These are phyloP conservation scores for Mythimna pallens DNA, from an alignment of 2,888 invertebrate genomes.

Conservation along the genomic window DNA sequence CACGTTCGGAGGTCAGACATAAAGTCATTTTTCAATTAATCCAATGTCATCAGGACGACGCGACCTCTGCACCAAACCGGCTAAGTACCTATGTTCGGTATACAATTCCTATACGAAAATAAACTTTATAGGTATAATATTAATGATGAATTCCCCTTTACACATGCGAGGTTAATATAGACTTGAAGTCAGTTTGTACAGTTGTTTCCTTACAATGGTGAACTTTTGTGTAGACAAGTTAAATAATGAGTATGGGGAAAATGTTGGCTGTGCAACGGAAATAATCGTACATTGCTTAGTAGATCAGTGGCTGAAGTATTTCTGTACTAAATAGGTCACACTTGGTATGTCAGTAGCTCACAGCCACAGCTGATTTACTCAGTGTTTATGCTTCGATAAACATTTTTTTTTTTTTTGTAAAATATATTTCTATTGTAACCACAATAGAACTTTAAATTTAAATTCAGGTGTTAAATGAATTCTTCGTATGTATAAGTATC, in stretches of 20 bases:
- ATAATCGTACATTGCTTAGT: conserved; percentile 21
- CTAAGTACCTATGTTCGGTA: conserved; percentile 70
- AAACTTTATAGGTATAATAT: conserved; percentile 67
- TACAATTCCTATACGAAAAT: conserved; percentile 67
- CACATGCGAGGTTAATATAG: conserved; percentile 64
- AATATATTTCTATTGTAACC: conserved; percentile 45
- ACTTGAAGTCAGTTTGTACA: conserved; percentile 79
- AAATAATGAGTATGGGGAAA: conserved; percentile 32
- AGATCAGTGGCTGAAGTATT: conserved; percentile 59
- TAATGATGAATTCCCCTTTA: conserved; percentile 70
- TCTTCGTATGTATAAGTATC: conserved; percentile 7
- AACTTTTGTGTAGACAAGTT: conserved; percentile 64
- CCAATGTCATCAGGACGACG: conserved; percentile 86
- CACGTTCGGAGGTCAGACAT: conserved; percentile 82
- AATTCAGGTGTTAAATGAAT: conserved; percentile 50
- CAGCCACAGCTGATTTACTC: conserved; percentile 73
- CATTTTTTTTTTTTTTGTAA: conserved; percentile 44
- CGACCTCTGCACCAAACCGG: conserved; percentile 79
- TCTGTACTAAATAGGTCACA: conserved; percentile 71
- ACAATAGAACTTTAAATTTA: conserved; percentile 6
- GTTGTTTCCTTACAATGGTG: conserved; percentile 68
- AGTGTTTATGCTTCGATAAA: conserved; percentile 62
- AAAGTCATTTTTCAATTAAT: conserved; percentile 88
- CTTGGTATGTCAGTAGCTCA: conserved; percentile 71
- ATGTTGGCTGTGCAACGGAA: conserved; percentile 32